Percentiles rank a stretch among this genome's conserved stretches.
These are phyloP conservation scores for Bellardia pandia DNA, from an alignment of 2,888 invertebrate species.

Conservation along the genomic window DNA sequence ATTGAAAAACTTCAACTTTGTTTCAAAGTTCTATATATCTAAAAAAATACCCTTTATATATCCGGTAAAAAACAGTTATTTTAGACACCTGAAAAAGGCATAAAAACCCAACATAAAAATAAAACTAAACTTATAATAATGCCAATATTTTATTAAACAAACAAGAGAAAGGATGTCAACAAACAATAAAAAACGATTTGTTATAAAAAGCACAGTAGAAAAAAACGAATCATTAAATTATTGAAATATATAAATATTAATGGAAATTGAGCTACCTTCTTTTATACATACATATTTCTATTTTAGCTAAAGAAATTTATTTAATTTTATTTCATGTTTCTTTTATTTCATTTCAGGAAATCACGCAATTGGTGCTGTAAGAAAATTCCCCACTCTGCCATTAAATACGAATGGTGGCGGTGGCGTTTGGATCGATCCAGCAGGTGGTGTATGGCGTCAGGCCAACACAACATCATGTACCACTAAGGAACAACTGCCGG, in stretches of 20 bases:
- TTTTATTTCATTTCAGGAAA: slow-evolving; percentile 82
- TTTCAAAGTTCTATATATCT: no score
- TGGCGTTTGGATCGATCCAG: slow-evolving; percentile 84
- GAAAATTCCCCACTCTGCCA: slow-evolving; percentile 84
- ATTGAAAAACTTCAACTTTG: no score
- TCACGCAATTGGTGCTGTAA: slow-evolving; percentile 85
- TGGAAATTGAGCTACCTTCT: background rate
- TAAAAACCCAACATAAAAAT: background rate
- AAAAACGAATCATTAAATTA: slow-evolving; percentile 27
- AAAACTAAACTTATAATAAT: slow-evolving; percentile 19
- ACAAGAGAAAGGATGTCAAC: background rate
- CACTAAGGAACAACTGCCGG: slow-evolving; percentile 84
- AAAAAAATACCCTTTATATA: background rate
- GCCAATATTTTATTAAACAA: slow-evolving; percentile 15
- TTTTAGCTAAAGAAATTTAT: slow-evolving; percentile 61
- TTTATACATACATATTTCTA: background rate
- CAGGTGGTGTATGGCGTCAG: slow-evolving; percentile 84
- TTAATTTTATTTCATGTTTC: slow-evolving; percentile 73
- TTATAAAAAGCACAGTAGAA: slow-evolving; percentile 10
- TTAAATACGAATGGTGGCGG: slow-evolving; percentile 82
- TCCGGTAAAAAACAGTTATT: slow-evolving; percentile 1
- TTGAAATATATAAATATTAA: slow-evolving; percentile 33
- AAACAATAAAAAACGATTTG: slow-evolving; percentile 37
- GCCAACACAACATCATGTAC: slow-evolving; percentile 79
- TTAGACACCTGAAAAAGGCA: background rate